These are phyloP conservation scores for Triplophysa yarkandensis DNA, from an alignment of 2,797 vertebrate species.

Conservation along the genomic window DNA sequence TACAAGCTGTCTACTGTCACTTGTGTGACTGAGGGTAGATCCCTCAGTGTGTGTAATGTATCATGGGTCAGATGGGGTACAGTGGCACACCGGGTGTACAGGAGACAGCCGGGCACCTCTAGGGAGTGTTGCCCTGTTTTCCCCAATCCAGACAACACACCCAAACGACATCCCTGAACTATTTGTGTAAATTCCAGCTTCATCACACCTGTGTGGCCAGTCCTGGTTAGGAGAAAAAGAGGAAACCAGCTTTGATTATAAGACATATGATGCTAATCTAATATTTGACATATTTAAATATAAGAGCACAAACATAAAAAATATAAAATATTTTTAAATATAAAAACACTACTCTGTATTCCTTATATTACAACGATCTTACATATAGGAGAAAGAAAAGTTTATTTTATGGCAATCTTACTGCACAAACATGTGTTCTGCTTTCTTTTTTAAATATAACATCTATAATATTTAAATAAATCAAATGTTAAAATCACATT, in stretches of 20 bases:
- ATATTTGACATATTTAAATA: not conserved
- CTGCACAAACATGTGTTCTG: not conserved
- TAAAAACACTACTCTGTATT: not conserved
- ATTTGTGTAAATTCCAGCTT: slow-evolving; percentile 79
- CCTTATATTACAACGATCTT: not conserved
- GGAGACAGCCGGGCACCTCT: slow-evolving; percentile 86
- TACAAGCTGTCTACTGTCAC: slow-evolving; percentile 84
- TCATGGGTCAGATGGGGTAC: slow-evolving; percentile 91
- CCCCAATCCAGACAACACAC: slow-evolving; percentile 79
- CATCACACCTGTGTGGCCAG: slow-evolving; percentile 65
- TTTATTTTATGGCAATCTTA: not conserved
- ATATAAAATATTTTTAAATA: too few relatives aligned
- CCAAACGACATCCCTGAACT: slow-evolving; percentile 80
- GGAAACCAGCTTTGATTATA: not conserved
- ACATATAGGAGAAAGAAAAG: not conserved
- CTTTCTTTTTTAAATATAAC: not conserved
- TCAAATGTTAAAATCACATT: not conserved
- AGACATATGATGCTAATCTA: not conserved
- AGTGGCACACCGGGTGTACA: slow-evolving; percentile 87
- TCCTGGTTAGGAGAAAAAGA: not conserved
- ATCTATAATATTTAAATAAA: not conserved
- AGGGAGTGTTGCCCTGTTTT: slow-evolving; percentile 71
- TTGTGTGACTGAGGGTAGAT: slow-evolving; percentile 83
- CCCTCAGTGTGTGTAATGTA: slow-evolving; percentile 76
- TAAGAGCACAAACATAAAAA: too few relatives aligned